These are phyloP conservation scores for Aphaenogaster ashmeadi DNA, from an alignment of 1,140 invertebrate species.

Conservation along the genomic window DNA sequence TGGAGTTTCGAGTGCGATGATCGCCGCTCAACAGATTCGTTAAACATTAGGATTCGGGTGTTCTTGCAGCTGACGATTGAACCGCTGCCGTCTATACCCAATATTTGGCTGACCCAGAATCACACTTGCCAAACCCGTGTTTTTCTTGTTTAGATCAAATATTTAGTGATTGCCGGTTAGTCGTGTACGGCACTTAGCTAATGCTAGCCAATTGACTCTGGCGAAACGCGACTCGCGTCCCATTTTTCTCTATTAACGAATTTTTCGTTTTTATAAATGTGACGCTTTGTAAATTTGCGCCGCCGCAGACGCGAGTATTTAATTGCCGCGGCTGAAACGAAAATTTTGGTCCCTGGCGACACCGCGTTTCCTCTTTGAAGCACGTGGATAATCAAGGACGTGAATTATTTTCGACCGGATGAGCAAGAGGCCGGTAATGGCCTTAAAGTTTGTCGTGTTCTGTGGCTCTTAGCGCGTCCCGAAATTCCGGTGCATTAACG, in stretches of 20 bases:
- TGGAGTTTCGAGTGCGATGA: background rate
- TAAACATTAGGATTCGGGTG: background rate
- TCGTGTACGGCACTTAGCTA: background rate
- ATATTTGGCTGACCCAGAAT: slow-evolving; percentile 42
- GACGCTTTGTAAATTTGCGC: background rate
- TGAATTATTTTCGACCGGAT: slow-evolving; percentile 42
- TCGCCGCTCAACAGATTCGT: background rate
- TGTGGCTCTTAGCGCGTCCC: slow-evolving; percentile 40
- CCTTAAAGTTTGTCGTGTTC: slow-evolving; percentile 57
- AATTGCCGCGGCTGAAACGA: background rate
- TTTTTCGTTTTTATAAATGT: background rate
- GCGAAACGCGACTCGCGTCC: background rate
- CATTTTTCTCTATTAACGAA: slow-evolving; percentile 12
- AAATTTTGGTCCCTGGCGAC: background rate
- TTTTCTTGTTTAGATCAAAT: slow-evolving; percentile 44
- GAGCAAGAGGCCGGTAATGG: slow-evolving; percentile 26
- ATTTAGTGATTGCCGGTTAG: slow-evolving; percentile 20
- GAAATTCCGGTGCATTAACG: slow-evolving; percentile 64
- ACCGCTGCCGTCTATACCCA: slow-evolving; percentile 1
- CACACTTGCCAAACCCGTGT: slow-evolving; percentile 5
- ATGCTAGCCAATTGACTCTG: slow-evolving; percentile 4
- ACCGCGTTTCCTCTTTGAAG: background rate
- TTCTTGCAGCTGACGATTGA: no score
- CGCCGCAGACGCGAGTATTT: background rate
- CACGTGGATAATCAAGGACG: slow-evolving; percentile 13